Percentiles rank a stretch among this genome's conserved stretches.
Evolutionary conservation across 2,888 invertebrate genomes (phyloP).

Genomic region (Volucella zonaria): DNA sequence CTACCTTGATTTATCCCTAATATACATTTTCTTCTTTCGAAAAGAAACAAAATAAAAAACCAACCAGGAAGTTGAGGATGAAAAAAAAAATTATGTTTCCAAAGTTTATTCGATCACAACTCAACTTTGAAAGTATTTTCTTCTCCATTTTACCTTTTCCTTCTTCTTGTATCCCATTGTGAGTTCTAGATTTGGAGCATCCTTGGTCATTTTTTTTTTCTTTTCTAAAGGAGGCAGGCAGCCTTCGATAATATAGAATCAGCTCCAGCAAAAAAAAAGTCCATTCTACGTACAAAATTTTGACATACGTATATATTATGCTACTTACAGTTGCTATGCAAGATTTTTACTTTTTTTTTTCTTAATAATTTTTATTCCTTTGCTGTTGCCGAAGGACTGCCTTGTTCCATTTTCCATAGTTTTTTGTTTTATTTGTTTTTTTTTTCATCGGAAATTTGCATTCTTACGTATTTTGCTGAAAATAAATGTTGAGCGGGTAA

Average conservation of each 20-base stretch:
- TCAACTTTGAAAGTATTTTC: slow-evolving; percentile 61
- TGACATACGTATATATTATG: slow-evolving; percentile 59
- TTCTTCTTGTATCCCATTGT: background rate
- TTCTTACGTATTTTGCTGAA: slow-evolving; percentile 6
- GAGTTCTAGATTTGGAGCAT: slow-evolving; percentile 4
- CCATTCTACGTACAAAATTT: slow-evolving; percentile 55
- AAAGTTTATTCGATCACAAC: slow-evolving; percentile 63
- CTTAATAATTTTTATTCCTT: slow-evolving; percentile 25
- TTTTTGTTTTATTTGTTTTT: slow-evolving; percentile 14
- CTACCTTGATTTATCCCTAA: too few relatives aligned
- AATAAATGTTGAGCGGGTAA: slow-evolving; percentile 10
- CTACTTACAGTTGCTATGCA: slow-evolving; percentile 53
- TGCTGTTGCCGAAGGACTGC: slow-evolving; percentile 38
- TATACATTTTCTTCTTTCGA: background rate
- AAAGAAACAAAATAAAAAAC: slow-evolving; percentile 5
- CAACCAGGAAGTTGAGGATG: background rate
- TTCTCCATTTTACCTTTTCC: slow-evolving; percentile 4
- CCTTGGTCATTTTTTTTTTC: slow-evolving; percentile 40
- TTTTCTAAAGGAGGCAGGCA: slow-evolving; percentile 17
- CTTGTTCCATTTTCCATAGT: slow-evolving; percentile 32
- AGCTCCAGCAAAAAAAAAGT: slow-evolving; percentile 47
- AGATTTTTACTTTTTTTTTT: slow-evolving; percentile 32
- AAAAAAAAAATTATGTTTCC: slow-evolving; percentile 21
- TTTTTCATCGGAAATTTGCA: slow-evolving; percentile 41
- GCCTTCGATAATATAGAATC: slow-evolving; percentile 61